Conservation (phyloP, 2,888 invertebrate genomes). For the Drosophila ezoana region DNA sequence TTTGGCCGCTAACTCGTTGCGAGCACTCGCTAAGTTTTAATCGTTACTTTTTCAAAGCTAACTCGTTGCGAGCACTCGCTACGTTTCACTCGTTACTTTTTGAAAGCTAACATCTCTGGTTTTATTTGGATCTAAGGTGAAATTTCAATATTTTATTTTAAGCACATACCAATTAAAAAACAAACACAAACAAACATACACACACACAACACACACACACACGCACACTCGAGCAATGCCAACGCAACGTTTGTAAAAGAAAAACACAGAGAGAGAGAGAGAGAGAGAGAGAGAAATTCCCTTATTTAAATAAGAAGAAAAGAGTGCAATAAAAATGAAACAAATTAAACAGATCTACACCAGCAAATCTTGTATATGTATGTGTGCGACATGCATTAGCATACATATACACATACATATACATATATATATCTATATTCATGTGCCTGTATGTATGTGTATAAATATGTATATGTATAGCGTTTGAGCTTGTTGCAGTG, state of each 20-base stretch:
- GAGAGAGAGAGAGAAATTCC: neutral
- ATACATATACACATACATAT: neutral
- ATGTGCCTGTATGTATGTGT: constrained; percentile 1
- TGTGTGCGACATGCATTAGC: neutral
- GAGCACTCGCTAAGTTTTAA: too few relatives aligned
- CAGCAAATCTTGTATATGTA: constrained; percentile 2
- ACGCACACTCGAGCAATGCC: constrained; percentile 12
- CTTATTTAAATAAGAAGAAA: neutral
- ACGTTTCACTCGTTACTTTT: too few relatives aligned
- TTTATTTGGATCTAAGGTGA: constrained; percentile 15
- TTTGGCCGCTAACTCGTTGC: neutral
- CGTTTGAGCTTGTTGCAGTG: constrained; percentile 5
- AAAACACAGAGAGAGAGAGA: constrained; percentile 15
- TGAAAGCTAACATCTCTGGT: neutral
- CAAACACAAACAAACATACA: neutral
- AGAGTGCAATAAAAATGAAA: neutral
- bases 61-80: too few relatives aligned
- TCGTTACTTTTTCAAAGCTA: neutral
- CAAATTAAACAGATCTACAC: neutral
- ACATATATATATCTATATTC: constrained; percentile 1
- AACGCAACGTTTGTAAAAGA: constrained; percentile 14
- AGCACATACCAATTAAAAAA: constrained; percentile 1
- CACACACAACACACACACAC: constrained; percentile 1
- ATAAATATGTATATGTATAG: neutral
- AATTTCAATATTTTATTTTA: constrained; percentile 23